Evolutionary conservation across 2,797 vertebrate species (phyloP).

Genomic region (Gadopsis marmoratus): DNA sequence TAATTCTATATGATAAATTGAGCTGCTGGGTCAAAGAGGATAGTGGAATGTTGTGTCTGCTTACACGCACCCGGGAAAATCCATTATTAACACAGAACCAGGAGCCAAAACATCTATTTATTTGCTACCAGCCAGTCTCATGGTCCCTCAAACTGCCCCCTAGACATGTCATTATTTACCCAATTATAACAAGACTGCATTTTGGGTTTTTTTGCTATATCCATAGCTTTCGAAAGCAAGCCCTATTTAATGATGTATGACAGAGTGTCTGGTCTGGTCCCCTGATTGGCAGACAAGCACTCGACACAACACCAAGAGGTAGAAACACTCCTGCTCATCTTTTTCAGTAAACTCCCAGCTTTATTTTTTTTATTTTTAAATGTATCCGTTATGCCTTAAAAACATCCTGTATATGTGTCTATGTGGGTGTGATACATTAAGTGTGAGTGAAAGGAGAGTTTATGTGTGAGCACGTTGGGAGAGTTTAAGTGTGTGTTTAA

Average conservation of each 20-base stretch:
- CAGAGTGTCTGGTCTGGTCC: slow-evolving; percentile 44
- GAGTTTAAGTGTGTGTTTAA: slow-evolving; percentile 8
- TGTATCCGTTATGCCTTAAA: neutral
- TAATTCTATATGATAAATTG: slow-evolving; percentile 36
- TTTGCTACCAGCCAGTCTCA: slow-evolving; percentile 63
- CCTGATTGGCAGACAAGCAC: slow-evolving; percentile 63
- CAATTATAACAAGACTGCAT: slow-evolving; percentile 70
- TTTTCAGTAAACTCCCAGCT: neutral
- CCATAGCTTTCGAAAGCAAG: slow-evolving; percentile 58
- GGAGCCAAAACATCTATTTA: slow-evolving; percentile 74
- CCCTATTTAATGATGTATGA: slow-evolving; percentile 73
- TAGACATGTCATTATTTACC: slow-evolving; percentile 80
- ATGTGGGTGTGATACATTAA: neutral
- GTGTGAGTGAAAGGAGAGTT: neutral
- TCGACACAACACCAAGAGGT: slow-evolving; percentile 46
- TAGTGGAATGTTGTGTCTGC: slow-evolving; percentile 38
- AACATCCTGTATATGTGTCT: neutral
- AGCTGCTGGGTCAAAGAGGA: slow-evolving; percentile 36
- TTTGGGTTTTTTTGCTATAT: slow-evolving; percentile 58
- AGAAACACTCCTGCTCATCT: slow-evolving; percentile 17
- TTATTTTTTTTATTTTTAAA: neutral
- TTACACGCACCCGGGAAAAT: slow-evolving; percentile 61
- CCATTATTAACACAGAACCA: slow-evolving; percentile 73
- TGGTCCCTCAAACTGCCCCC: slow-evolving; percentile 72
- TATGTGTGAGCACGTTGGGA: neutral